Conservation (phyloP, 2,888 invertebrate genomes). For the Copidosoma aretas region DNA sequence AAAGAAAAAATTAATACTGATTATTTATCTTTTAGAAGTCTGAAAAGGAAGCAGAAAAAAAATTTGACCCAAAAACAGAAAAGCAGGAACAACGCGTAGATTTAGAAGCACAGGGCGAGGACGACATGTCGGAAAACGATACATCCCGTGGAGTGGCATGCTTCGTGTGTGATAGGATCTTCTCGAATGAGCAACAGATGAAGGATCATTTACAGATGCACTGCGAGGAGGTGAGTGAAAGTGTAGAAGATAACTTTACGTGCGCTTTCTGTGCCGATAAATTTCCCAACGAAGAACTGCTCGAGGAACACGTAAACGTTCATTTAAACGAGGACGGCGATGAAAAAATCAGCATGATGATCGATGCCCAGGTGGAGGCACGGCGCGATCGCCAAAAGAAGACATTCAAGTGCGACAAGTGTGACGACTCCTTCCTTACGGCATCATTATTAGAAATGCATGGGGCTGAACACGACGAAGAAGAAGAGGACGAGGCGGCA, state of each 20-base stretch:
- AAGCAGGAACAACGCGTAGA: not conserved
- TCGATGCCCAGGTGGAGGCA: slow-evolving; percentile 42
- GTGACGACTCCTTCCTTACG: slow-evolving; percentile 51
- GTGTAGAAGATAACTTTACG: slow-evolving; percentile 48
- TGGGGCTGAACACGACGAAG: slow-evolving; percentile 56
- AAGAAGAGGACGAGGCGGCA: slow-evolving; percentile 55
- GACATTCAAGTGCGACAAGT: slow-evolving; percentile 51
- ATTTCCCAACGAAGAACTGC: slow-evolving; percentile 53
- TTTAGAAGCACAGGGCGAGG: slow-evolving; percentile 6
- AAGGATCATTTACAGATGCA: slow-evolving; percentile 60
- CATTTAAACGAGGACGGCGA: slow-evolving; percentile 58
- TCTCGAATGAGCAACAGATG: slow-evolving; percentile 55
- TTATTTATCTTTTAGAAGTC: not conserved
- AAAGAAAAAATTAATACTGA: not conserved
- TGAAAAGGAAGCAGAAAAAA: not conserved
- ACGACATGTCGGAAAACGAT: slow-evolving; percentile 32
- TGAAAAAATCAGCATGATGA: slow-evolving; percentile 57
- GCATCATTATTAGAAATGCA: slow-evolving; percentile 56
- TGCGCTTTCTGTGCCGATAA: slow-evolving; percentile 58
- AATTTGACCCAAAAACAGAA: too few species aligned
- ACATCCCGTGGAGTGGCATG: slow-evolving; percentile 49
- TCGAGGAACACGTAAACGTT: slow-evolving; percentile 55
- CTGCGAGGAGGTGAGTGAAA: slow-evolving; percentile 57
- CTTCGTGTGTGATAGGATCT: slow-evolving; percentile 59
- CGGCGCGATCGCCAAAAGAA: slow-evolving; percentile 33